These are phyloP conservation scores for Megaleporinus macrocephalus DNA, from an alignment of 2,113 vertebrate genomes.

Conservation along the genomic window DNA sequence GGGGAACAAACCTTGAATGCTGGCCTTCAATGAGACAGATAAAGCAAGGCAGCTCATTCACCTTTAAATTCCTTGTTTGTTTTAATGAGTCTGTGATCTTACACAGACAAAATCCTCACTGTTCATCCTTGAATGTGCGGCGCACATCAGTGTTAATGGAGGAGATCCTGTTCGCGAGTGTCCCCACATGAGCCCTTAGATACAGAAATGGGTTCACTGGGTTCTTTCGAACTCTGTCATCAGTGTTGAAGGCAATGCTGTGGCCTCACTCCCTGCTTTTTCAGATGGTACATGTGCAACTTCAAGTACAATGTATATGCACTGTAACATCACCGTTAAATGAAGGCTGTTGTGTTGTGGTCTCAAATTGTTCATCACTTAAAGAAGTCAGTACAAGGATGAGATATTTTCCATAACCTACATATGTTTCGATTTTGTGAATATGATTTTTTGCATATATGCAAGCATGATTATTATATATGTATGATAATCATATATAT, in stretches of 20 bases:
- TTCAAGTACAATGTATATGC: background rate
- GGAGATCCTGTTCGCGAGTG: background rate
- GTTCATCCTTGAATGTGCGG: background rate
- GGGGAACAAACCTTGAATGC: conserved; percentile 1
- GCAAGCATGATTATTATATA: too few relatives aligned
- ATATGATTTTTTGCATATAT: too few relatives aligned
- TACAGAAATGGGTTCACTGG: conserved; percentile 24
- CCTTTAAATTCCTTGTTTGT: background rate
- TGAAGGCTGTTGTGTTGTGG: background rate
- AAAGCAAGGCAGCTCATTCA: background rate
- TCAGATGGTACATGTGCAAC: background rate
- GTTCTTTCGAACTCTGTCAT: conserved; percentile 34
- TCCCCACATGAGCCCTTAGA: background rate
- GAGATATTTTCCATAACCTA: too few relatives aligned
- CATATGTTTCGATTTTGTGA: too few relatives aligned
- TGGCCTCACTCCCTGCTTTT: background rate
- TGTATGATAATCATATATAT: too few relatives aligned
- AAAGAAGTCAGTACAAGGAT: background rate
- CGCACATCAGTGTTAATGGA: background rate
- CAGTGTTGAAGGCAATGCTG: background rate
- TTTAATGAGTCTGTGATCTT: background rate
- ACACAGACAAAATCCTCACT: background rate
- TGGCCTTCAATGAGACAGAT: background rate
- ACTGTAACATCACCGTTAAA: background rate
- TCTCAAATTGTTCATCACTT: background rate